phyloP scores from a whole-genome alignment of 1,140 invertebrate genomes.

The Papilio dardanus region DNA sequence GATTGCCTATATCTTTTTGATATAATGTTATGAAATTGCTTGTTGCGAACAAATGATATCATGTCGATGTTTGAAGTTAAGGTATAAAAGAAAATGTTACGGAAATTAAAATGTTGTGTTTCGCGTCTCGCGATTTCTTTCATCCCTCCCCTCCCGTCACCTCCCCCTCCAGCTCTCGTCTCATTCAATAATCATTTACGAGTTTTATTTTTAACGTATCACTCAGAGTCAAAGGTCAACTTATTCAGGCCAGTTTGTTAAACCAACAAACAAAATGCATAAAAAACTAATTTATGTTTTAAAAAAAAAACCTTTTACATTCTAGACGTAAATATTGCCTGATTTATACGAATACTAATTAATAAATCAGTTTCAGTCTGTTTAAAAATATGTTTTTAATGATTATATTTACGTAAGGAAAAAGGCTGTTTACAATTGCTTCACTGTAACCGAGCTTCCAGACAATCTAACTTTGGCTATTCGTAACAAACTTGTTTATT shows the following conservation, averaged over 20 bases:
- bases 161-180: background rate
- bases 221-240: background rate
- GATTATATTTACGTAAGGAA: background rate
- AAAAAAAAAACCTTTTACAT: background rate
- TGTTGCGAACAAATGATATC: background rate
- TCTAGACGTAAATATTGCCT: too few relatives aligned
- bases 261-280: background rate
- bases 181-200: slow-evolving; percentile 22
- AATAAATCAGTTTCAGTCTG: too few relatives aligned
- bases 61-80: slow-evolving; percentile 18
- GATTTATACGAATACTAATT: too few relatives aligned
- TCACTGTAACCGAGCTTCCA: background rate
- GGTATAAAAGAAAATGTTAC: slow-evolving; percentile 17
- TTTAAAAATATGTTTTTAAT: background rate
- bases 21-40: background rate
- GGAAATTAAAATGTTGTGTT: slow-evolving; percentile 29
- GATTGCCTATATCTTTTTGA: background rate
- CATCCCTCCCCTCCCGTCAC: background rate
- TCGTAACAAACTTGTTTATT: background rate
- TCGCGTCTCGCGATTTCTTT: slow-evolving; percentile 11
- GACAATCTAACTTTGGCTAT: slow-evolving; percentile 15
- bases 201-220: slow-evolving; percentile 21
- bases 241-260: background rate
- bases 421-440: background rate
- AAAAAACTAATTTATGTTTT: too few relatives aligned